Percentiles rank a stretch among this genome's conserved stretches.
Conservation (phyloP, 64 coral and sea anemone species). For the Astreopora myriophthalma region DNA sequence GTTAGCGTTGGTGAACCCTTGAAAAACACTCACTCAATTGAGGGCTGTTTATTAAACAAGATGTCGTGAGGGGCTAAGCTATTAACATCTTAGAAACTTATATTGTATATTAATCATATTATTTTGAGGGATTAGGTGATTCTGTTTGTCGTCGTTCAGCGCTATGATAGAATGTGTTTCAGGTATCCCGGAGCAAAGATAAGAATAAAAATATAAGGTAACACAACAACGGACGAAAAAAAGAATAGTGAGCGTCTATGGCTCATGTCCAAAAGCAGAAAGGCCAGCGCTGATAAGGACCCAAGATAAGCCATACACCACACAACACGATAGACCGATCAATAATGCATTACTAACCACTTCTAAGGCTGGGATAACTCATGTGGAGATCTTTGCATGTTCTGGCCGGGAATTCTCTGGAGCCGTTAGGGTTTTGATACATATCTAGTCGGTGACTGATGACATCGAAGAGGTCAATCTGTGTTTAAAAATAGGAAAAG, state of each 20-base stretch:
- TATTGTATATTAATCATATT: too few species aligned
- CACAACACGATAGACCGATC: not conserved
- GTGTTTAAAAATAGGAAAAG: not conserved
- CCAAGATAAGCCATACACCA: not conserved
- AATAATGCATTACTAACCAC: constrained; percentile 25
- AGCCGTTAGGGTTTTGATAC: constrained; percentile 57
- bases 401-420: constrained; percentile 47
- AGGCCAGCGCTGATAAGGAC: not conserved
- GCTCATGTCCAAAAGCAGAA: not conserved
- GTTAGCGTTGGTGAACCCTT: too few species aligned
- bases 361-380: constrained; percentile 44
- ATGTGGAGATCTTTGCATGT: constrained; percentile 73
- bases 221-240: not conserved
- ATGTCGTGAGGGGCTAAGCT: too few species aligned
- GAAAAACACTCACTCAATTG: too few species aligned
- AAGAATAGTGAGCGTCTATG: too few species aligned
- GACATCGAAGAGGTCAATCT: constrained; percentile 22
- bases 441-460: constrained; percentile 52
- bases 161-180: too few species aligned
- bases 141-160: too few species aligned
- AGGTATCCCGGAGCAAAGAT: too few species aligned
- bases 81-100: too few species aligned
- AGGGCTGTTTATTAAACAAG: too few species aligned
- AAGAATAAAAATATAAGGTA: not conserved
- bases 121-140: too few species aligned